Percentiles rank a stretch among this genome's conserved stretches.
Evolutionary conservation across 1,140 invertebrate species (phyloP).

Genomic region (Hesperophylax magnus): DNA sequence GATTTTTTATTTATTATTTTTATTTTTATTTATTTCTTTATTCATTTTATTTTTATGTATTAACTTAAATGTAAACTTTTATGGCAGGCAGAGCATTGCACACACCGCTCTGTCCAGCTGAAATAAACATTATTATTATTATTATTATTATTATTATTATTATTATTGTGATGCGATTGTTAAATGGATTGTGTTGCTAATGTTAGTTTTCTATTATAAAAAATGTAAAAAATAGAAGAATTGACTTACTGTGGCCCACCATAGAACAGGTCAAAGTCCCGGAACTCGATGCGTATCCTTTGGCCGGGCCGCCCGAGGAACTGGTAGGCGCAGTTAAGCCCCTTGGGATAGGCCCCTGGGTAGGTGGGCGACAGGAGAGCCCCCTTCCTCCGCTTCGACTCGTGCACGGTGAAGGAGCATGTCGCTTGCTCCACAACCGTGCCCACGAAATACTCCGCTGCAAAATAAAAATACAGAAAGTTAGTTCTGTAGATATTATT

Average conservation of each 20-base stretch:
- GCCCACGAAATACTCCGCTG: slow-evolving; percentile 93
- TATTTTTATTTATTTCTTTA: too few species aligned
- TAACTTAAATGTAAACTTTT: too few species aligned
- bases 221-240: background rate
- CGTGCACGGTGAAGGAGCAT: slow-evolving; percentile 89
- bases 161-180: too few species aligned
- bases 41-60: too few species aligned
- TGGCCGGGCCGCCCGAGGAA: slow-evolving; percentile 93
- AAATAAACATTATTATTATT: too few species aligned
- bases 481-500: too few species aligned
- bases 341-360: slow-evolving; percentile 98
- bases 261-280: slow-evolving; percentile 98
- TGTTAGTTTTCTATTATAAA: too few species aligned
- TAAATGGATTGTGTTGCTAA: too few species aligned
- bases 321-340: slow-evolving; percentile 92
- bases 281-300: slow-evolving; percentile 95
- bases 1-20: too few species aligned
- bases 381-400: slow-evolving; percentile 83
- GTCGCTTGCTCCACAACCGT: slow-evolving; percentile 83
- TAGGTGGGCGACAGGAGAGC: slow-evolving; percentile 96
- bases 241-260: slow-evolving; percentile 94
- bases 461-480: background rate
- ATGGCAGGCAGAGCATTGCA: too few species aligned
- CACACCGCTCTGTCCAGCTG: too few species aligned
- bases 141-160: too few species aligned